phyloP scores from a whole-genome alignment of 2,888 invertebrate genomes.

The Holacanthella duospinosa region DNA sequence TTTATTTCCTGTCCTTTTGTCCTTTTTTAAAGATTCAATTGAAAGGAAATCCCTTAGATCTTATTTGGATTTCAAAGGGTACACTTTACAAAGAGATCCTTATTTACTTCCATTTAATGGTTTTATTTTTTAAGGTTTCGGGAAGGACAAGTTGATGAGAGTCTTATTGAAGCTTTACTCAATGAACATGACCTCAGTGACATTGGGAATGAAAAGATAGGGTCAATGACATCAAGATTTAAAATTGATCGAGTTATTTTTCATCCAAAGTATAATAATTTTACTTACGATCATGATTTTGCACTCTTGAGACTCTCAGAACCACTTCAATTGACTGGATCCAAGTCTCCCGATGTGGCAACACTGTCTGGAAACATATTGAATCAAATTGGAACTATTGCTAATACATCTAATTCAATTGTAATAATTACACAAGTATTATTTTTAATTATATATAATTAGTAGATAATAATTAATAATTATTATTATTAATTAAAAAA shows the following conservation, averaged over 20 bases:
- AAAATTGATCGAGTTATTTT: conserved; percentile 22
- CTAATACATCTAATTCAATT: not conserved
- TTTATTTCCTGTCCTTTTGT: too few species aligned
- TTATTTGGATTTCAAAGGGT: too few species aligned
- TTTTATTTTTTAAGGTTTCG: not conserved
- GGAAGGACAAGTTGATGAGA: not conserved
- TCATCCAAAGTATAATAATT: conserved; percentile 32
- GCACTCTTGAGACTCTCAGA: conserved; percentile 24
- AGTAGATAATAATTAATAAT: too few species aligned
- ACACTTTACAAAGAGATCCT: too few species aligned
- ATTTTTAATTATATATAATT: not conserved
- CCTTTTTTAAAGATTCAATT: too few species aligned
- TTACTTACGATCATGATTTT: conserved; percentile 28
- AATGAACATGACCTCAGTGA: conserved; percentile 31
- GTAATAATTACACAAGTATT: not conserved
- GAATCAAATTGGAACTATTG: not conserved
- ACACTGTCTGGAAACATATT: too few species aligned
- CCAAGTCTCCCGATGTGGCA: not conserved
- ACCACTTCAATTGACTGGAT: conserved; percentile 19
- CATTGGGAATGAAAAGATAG: too few species aligned
- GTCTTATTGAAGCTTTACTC: conserved; percentile 23
- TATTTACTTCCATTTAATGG: too few species aligned
- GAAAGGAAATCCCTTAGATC: too few species aligned
- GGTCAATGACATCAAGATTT: not conserved
- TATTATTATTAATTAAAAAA: too few species aligned